A percentile compares a stretch with the other conserved stretches of the same genome.
Conservation (phyloP, 2,113 vertebrate genomes). For the Centropus unirufus region DNA sequence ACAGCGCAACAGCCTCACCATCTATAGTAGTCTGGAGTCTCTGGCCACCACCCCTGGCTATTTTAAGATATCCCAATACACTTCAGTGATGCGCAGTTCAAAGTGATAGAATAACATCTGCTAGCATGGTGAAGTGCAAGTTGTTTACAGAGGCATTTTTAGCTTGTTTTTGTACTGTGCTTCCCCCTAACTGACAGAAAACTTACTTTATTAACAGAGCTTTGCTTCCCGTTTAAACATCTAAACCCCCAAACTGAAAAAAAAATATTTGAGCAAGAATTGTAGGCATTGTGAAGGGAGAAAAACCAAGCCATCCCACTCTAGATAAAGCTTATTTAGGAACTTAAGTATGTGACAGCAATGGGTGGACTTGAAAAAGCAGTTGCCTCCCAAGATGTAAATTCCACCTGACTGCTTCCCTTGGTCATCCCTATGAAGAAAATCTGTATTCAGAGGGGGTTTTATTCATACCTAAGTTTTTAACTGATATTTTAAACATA, state of each 20-base stretch:
- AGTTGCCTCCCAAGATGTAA: neutral
- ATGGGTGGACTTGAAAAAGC: neutral
- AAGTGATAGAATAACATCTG: slow-evolving; percentile 78
- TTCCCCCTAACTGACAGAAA: slow-evolving; percentile 9
- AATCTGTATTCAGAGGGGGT: neutral
- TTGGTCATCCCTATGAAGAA: neutral
- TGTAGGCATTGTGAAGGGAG: neutral
- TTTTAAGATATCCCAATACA: slow-evolving; percentile 89
- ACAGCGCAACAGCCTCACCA: slow-evolving; percentile 90
- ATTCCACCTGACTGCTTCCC: neutral
- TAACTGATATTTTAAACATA: neutral
- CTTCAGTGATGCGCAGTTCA: slow-evolving; percentile 77
- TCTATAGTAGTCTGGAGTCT: slow-evolving; percentile 94
- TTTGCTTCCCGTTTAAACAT: slow-evolving; percentile 32
- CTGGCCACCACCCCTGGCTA: slow-evolving; percentile 86
- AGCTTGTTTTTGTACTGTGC: neutral
- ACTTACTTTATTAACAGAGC: neutral
- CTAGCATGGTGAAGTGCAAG: slow-evolving; percentile 70
- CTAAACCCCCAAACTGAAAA: neutral
- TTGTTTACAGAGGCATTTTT: slow-evolving; percentile 66
- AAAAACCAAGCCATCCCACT: neutral
- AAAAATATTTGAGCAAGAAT: neutral
- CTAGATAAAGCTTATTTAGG: slow-evolving; percentile 29
- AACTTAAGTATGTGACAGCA: slow-evolving; percentile 19
- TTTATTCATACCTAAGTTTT: neutral